phyloP scores from a whole-genome alignment of 1,140 invertebrate species.

The Drosophila repletoides region DNA sequence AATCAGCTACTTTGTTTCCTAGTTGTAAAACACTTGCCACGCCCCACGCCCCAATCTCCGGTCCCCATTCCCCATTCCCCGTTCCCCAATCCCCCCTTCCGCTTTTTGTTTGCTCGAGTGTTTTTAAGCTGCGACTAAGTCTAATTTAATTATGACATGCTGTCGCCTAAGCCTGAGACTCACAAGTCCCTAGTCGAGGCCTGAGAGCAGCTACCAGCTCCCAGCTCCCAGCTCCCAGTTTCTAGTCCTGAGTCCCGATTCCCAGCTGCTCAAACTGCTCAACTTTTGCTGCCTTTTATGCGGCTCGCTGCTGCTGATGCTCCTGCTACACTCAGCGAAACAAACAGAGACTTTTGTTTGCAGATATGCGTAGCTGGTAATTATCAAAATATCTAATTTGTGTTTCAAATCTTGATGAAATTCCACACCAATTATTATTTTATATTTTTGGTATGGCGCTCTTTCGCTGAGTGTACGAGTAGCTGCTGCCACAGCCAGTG shows the following conservation, averaged over 20 bases:
- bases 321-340: too few relatives aligned
- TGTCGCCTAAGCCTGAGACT: constrained; percentile 48
- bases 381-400: too few relatives aligned
- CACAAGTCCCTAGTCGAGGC: neutral
- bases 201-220: neutral
- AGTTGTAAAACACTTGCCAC: constrained; percentile 24
- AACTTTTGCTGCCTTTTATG: constrained; percentile 2
- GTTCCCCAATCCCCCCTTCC: neutral
- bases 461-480: too few relatives aligned
- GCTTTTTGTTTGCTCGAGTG: constrained; percentile 55
- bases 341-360: too few relatives aligned
- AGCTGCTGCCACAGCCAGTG: constrained; percentile 34
- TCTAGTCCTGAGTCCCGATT: neutral
- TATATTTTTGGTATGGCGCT: too few relatives aligned
- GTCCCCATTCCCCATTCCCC: neutral
- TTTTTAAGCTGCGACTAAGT: constrained; percentile 76
- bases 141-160: constrained; percentile 80
- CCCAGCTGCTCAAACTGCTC: neutral
- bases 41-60: neutral
- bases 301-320: constrained; percentile 48
- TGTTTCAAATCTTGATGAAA: too few relatives aligned
- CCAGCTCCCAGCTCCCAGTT: neutral
- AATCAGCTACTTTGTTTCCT: constrained; percentile 22
- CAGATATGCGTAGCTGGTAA: too few relatives aligned
- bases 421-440: too few relatives aligned